Base-by-base conservation (phyloP, 1,140 invertebrate species). In the Lethrus apterus region DNA sequence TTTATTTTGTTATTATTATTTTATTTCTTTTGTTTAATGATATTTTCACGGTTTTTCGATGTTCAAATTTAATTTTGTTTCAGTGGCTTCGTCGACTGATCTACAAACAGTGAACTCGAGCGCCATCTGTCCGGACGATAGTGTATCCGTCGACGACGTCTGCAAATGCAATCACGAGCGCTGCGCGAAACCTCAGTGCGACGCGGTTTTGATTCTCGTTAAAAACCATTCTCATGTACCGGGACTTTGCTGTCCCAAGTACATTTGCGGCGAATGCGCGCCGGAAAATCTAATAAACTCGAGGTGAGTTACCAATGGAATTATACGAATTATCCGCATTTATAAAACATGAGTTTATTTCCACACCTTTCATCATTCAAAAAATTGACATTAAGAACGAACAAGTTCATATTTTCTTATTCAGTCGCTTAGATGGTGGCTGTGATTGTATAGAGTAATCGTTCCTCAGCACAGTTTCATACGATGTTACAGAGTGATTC, bases 181-280 rank as follows among this genome's bases (percentile, higher is more conserved):
- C 2, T 64, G 62, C 21, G 19, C 15, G 7, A 54, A 52, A 47
- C 62, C 60, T 23, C 59, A 53, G 0, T 64, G 62, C 30, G 42
- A 50, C 3, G 36, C 48, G 4, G 44, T 51, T 11, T 46, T 62
- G n/a, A 34, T 34, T 7, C 21, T 57, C 2, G 36, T 47, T 4
- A 20, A 23, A 9, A 56, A 57, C 26, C 49, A 47, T 11, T 52
- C 44, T 29, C 43, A 51, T 26, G 32, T 36, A 8, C 59, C 61
- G 7, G 59, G 59, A 21, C n/a, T 11, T 4, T 65, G 63, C 44
- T 65, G 63, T 32, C 58, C 63, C 0, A 46, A 36, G 7, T 63
- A 65, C 34, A 49, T 46, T 7, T 65, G 63, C 44, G 51, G 44
- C 20, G 53, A 54, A 14, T 65, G 63, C 44, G 44, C 45, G n/a